Evolutionary conservation across 2,113 vertebrate genomes (phyloP).

Genomic region (Gadus macrocephalus): DNA sequence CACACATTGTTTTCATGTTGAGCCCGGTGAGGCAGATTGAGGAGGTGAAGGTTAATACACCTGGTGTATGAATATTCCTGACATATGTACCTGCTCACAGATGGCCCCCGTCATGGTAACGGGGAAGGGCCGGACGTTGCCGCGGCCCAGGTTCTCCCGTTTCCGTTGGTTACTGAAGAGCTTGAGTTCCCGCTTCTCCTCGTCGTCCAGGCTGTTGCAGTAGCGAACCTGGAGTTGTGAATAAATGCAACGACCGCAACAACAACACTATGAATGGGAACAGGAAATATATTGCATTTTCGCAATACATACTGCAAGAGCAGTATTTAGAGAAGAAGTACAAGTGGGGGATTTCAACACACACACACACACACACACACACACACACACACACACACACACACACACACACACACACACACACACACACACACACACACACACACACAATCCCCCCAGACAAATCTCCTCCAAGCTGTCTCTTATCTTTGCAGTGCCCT

Average conservation of each 20-base stretch:
- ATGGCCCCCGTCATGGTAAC: slow-evolving; percentile 97
- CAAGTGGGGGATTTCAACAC: no score
- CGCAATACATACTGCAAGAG: neutral
- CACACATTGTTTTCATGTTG: no score
- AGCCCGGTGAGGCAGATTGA: no score
- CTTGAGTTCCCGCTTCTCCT: slow-evolving; percentile 96
- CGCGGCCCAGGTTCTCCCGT: slow-evolving; percentile 91
- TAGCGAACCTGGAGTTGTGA: slow-evolving; percentile 82
- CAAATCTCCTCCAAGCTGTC: no score
- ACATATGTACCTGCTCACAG: slow-evolving; percentile 85
- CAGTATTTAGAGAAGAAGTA: neutral
- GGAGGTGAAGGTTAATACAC: neutral
- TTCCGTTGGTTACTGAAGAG: slow-evolving; percentile 97
- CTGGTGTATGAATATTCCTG: neutral
- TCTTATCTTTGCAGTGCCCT: no score
- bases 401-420: slow-evolving; percentile 4
- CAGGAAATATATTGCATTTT: neutral
- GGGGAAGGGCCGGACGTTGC: slow-evolving; percentile 90
- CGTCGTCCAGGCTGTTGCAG: slow-evolving; percentile 93
- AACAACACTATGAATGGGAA: neutral
- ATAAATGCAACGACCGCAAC: neutral
- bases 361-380: slow-evolving; percentile 17
- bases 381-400: slow-evolving; percentile 12
- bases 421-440: slow-evolving; percentile 6
- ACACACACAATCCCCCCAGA: no score